Percentiles rank a stretch among this genome's conserved stretches.
These are phyloP conservation scores for Noctuana brunneofusca DNA, from an alignment of 2,888 invertebrate species.

Conservation along the genomic window DNA sequence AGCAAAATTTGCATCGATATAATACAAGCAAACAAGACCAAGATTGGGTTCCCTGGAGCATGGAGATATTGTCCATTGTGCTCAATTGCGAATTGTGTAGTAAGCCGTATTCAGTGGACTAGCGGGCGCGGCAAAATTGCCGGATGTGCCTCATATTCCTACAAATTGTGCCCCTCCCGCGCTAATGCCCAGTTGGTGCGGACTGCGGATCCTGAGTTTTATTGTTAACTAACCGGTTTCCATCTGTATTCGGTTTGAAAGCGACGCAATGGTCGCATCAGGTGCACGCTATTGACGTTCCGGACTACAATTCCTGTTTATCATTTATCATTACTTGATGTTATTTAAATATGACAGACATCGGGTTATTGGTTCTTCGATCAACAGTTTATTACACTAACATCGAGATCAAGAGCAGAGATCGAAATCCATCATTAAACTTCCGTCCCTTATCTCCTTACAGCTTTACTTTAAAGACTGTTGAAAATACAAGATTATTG, in stretches of 20 bases:
- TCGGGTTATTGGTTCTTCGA: neutral
- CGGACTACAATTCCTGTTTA: slow-evolving; percentile 16
- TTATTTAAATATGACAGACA: neutral
- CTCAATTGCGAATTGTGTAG: slow-evolving; percentile 7
- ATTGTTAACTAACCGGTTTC: slow-evolving; percentile 34
- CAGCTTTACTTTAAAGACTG: too few species aligned
- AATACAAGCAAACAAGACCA: slow-evolving; percentile 8
- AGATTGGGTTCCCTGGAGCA: slow-evolving; percentile 28
- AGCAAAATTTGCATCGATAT: neutral
- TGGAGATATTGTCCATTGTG: slow-evolving; percentile 15
- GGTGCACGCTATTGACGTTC: slow-evolving; percentile 27
- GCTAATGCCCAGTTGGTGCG: slow-evolving; percentile 33
- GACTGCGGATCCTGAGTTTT: slow-evolving; percentile 35
- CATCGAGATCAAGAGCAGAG: too few species aligned
- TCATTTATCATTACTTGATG: neutral
- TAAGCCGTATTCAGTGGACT: slow-evolving; percentile 5
- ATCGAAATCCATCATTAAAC: too few species aligned
- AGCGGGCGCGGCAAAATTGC: slow-evolving; percentile 43
- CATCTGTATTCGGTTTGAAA: slow-evolving; percentile 21
- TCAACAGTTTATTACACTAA: neutral
- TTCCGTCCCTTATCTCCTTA: too few species aligned
- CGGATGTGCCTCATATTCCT: slow-evolving; percentile 59
- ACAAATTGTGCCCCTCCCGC: slow-evolving; percentile 47
- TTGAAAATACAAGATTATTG: too few species aligned
- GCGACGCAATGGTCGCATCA: slow-evolving; percentile 9